Conservation (phyloP, 2,113 vertebrate species). For the Pica pica region DNA sequence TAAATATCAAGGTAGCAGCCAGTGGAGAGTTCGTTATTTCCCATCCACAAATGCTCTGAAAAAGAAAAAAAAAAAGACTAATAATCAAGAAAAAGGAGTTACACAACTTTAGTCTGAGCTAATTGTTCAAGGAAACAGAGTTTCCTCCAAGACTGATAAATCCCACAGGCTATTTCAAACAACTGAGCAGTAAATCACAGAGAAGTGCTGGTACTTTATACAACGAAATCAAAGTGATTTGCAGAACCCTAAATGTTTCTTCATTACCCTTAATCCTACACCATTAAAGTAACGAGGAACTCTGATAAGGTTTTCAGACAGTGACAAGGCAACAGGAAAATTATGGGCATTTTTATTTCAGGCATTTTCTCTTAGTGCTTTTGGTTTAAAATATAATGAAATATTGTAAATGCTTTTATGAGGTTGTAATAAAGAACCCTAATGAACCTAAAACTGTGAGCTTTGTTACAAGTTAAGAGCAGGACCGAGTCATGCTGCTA, state of each 20-base stretch:
- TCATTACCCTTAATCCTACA: slow-evolving; percentile 31
- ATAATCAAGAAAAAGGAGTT: neutral
- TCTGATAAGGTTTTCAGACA: slow-evolving; percentile 38
- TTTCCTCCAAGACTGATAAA: slow-evolving; percentile 42
- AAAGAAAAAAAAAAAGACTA: neutral
- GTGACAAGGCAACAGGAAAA: neutral
- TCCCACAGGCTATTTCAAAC: slow-evolving; percentile 9
- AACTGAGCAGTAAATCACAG: slow-evolving; percentile 14
- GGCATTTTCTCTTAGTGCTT: neutral
- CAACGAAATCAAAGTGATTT: slow-evolving; percentile 51
- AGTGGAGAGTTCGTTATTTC: neutral
- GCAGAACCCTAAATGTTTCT: slow-evolving; percentile 43
- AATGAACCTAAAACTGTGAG: neutral
- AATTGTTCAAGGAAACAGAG: slow-evolving; percentile 29
- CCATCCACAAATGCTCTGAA: neutral
- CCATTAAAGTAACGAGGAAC: slow-evolving; percentile 5
- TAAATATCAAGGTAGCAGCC: neutral
- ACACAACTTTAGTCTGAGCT: neutral
- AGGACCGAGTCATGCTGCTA: neutral
- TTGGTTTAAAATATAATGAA: slow-evolving; percentile 16
- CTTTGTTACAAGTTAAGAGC: neutral
- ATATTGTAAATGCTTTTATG: slow-evolving; percentile 16
- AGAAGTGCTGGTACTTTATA: slow-evolving; percentile 3
- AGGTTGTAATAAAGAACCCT: neutral
- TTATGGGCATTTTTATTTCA: slow-evolving; percentile 26